Conservation (phyloP, 2,113 vertebrate genomes). For the Gobius niger region DNA sequence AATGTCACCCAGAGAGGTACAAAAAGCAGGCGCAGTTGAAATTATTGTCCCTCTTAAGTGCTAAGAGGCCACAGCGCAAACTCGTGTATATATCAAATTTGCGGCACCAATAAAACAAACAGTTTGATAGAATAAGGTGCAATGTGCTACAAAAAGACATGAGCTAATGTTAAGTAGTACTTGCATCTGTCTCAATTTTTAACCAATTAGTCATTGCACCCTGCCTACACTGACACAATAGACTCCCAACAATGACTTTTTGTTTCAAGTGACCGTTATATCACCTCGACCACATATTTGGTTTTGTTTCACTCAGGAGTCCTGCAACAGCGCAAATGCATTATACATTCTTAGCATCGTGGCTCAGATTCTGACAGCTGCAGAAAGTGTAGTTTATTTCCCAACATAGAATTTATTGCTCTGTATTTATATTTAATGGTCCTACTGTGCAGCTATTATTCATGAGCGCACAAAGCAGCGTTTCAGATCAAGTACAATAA, state of each 20-base stretch:
- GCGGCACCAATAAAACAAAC: too few species aligned
- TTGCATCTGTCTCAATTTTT: too few species aligned
- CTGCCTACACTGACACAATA: too few species aligned
- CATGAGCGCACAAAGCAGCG: conserved; percentile 1
- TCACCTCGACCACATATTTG: background rate
- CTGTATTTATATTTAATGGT: conserved; percentile 9
- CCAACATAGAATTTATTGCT: conserved; percentile 6
- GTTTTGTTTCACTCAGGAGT: background rate
- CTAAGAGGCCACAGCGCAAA: too few species aligned
- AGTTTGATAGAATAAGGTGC: too few species aligned
- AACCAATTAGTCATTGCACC: too few species aligned
- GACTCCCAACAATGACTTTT: background rate
- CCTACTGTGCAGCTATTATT: conserved; percentile 11
- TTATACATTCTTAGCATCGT: background rate
- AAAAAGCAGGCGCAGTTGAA: too few species aligned
- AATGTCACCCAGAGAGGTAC: too few species aligned
- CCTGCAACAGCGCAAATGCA: conserved; percentile 1
- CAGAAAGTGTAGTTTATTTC: conserved; percentile 6
- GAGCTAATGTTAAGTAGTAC: too few species aligned
- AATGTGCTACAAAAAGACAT: too few species aligned
- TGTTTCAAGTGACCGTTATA: background rate
- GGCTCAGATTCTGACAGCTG: background rate
- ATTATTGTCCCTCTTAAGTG: too few species aligned
- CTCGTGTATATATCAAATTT: too few species aligned
- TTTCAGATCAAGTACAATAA: conserved; percentile 10